Conservation (phyloP, 2,113 vertebrate genomes). For the Melospiza melodia region DNA sequence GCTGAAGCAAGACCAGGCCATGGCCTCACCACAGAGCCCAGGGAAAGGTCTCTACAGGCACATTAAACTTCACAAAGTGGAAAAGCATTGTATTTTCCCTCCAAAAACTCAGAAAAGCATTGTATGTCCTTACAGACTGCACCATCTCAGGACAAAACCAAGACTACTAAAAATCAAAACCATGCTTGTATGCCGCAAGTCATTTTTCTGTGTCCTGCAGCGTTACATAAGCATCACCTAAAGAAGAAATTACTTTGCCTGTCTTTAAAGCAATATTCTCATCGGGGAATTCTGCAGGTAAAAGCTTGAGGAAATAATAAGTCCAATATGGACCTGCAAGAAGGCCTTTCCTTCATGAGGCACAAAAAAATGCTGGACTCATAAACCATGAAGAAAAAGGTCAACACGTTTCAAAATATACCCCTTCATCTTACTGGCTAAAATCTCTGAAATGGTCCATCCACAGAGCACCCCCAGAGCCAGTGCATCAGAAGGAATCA, state of each 20-base stretch:
- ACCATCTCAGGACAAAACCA: not conserved
- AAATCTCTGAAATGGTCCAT: not conserved
- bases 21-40: not conserved
- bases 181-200: not conserved
- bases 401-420: not conserved
- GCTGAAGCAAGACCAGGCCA: not conserved
- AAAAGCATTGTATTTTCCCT: not conserved
- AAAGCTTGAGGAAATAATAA: not conserved
- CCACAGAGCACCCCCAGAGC: not conserved
- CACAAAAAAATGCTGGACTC: not conserved
- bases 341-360: not conserved
- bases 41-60: not conserved
- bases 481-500: not conserved
- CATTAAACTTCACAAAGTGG: not conserved
- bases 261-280: not conserved
- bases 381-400: not conserved
- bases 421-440: not conserved
- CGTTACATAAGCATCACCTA: not conserved
- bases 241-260: not conserved
- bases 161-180: not conserved
- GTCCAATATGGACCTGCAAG: rapidly evolving
- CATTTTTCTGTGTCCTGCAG: not conserved
- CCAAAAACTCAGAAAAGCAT: not conserved
- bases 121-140: not conserved
- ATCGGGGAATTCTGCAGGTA: not conserved